Base-by-base conservation (phyloP, 1,140 invertebrate species). In the Elymnias hypermnestra region DNA sequence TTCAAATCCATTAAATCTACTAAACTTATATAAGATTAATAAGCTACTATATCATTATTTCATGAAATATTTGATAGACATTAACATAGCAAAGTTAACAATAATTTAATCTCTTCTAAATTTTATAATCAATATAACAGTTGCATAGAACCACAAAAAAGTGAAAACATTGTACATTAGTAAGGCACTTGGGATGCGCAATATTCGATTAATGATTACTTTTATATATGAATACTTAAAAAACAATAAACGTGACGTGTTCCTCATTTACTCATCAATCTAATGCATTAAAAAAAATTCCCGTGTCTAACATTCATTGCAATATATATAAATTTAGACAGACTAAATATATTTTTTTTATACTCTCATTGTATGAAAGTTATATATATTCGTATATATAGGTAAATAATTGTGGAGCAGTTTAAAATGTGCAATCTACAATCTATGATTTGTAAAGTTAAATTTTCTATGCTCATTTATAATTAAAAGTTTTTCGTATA, bases 51-150 rank as follows among this genome's bases (percentile, higher is more conserved):
- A 31, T 22, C 48, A 57, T 36, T 46, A 49, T 29, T 57, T 60
- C 63, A 46, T 49, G 53, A 65, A 60, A 53, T 63, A 50, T 65
- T 60, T 57, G 63, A 74, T 73, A 77, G 77, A 70, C 55, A 82
- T 76, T 79, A 81, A 83, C 72, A 75, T 84, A 82, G 74, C 62
- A 79, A 74, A 77, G 71, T 82, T 79, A 85, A 85, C 82, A 85
- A 85, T 83, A 83, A 83, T 83, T 83, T 85, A 85, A 85, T 85
- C 77, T 85, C 77, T 69, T 78, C 72, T 82, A 79, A 67, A 58
- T 77, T 72, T 76, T 60, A 62, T 65, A 74, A 76, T 71, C 65
- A 67, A 64, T 70, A 71, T 77, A 85, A 83, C 78, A 85, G 73
- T 65, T 69, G 39, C 72, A 76, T 74, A 83, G 74, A 79, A 83